Evolutionary conservation across 1,140 invertebrate species (phyloP).

Genomic region (Micrasema minimum): DNA sequence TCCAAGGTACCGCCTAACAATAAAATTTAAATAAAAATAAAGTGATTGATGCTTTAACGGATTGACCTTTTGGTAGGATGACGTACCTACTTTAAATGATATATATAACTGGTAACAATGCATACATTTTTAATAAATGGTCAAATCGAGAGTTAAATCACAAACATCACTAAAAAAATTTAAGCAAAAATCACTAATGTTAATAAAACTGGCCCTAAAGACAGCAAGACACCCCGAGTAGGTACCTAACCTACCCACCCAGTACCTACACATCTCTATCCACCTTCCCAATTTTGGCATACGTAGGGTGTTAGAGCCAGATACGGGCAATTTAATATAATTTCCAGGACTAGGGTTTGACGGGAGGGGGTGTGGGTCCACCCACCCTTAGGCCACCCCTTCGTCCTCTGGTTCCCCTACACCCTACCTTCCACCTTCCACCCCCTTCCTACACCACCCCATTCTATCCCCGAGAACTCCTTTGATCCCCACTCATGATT

Average conservation of each 20-base stretch:
- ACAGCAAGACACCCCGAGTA: conserved; percentile 6
- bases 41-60: too few species aligned
- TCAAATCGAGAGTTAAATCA: too few species aligned
- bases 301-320: conserved; percentile 50
- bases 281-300: conserved; percentile 36
- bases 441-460: not conserved
- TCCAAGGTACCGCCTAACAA: too few species aligned
- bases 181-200: too few species aligned
- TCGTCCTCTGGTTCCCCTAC: conserved; percentile 34
- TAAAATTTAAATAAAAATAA: too few species aligned
- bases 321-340: conserved; percentile 55
- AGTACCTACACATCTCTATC: not conserved
- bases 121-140: too few species aligned
- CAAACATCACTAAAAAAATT: too few species aligned
- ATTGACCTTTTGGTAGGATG: too few species aligned
- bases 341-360: conserved; percentile 52
- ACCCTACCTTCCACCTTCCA: conserved; percentile 17
- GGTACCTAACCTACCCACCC: too few species aligned
- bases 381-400: conserved; percentile 17
- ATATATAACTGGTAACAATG: too few species aligned
- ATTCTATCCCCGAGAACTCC: conserved; percentile 33
- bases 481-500: conserved; percentile 54
- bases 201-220: too few species aligned
- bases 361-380: conserved; percentile 46
- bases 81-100: too few species aligned